Conservation (phyloP, 2,888 invertebrate genomes). For the Bruchidius siliquastri region DNA sequence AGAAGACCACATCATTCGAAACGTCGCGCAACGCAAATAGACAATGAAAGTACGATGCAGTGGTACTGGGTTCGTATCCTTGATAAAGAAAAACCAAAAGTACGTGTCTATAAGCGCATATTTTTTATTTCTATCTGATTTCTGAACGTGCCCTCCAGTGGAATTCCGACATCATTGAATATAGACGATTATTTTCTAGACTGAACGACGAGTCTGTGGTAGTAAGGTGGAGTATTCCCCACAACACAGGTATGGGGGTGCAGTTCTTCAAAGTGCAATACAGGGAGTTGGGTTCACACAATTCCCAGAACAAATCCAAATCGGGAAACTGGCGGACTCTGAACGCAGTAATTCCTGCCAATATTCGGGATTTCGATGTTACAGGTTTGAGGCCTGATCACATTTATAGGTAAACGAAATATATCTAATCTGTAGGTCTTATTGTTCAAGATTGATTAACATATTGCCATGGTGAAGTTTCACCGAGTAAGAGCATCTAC, state of each 20-base stretch:
- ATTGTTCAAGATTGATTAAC: too few species aligned
- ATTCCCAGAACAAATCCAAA: slow-evolving; percentile 29
- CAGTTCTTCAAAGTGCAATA: slow-evolving; percentile 87
- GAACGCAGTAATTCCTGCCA: slow-evolving; percentile 74
- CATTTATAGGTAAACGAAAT: slow-evolving; percentile 52
- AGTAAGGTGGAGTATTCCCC: slow-evolving; percentile 84
- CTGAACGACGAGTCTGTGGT: slow-evolving; percentile 87
- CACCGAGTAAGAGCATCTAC: neutral
- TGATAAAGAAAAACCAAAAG: too few species aligned
- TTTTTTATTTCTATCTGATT: too few species aligned
- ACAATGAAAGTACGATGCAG: too few species aligned
- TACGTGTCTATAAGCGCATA: too few species aligned
- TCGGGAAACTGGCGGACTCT: slow-evolving; percentile 68
- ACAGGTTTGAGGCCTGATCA: slow-evolving; percentile 68
- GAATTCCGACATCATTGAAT: neutral
- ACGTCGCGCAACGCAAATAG: too few species aligned
- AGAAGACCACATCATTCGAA: too few species aligned
- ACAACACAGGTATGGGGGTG: slow-evolving; percentile 77
- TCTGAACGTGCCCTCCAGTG: neutral
- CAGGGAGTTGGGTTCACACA: slow-evolving; percentile 52
- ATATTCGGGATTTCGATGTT: slow-evolving; percentile 74
- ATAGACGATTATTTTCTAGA: slow-evolving; percentile 55
- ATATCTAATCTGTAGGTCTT: too few species aligned
- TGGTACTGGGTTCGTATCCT: too few species aligned
- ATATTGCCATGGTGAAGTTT: too few species aligned